phyloP scores from a whole-genome alignment of 92 coral and sea anemone species.

The Paragorgia papillata region DNA sequence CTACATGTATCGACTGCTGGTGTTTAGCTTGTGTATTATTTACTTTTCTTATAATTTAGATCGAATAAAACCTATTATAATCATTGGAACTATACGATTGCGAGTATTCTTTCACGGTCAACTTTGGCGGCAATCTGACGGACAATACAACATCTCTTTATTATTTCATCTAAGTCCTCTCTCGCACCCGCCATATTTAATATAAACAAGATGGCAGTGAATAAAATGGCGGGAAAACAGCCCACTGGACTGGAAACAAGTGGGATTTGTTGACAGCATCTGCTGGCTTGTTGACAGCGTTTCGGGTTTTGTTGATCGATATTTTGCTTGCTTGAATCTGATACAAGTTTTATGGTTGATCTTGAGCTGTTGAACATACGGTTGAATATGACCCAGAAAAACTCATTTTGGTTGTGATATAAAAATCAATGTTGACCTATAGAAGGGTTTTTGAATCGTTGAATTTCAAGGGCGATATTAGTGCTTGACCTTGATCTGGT shows the following conservation, averaged over 20 bases:
- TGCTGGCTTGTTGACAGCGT: too few species aligned
- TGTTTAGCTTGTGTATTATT: too few species aligned
- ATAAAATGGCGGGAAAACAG: slow-evolving; percentile 12
- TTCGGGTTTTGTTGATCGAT: too few species aligned
- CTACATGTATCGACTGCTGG: too few species aligned
- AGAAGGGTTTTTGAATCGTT: background rate
- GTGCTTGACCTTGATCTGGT: slow-evolving; percentile 5
- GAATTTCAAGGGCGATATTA: background rate
- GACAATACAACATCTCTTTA: background rate
- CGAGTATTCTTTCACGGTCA: too few species aligned
- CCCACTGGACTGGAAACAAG: background rate
- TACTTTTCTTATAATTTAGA: too few species aligned
- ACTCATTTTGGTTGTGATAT: background rate
- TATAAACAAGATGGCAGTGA: too few species aligned
- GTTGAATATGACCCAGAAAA: background rate
- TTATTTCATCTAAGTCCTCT: slow-evolving; percentile 3
- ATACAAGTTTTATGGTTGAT: slow-evolving; percentile 12
- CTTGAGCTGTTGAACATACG: slow-evolving; percentile 13
- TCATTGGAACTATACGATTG: too few species aligned
- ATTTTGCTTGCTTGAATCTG: slow-evolving; percentile 30
- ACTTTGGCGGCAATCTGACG: too few species aligned
- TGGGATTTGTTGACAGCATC: slow-evolving; percentile 20
- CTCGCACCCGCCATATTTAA: slow-evolving; percentile 10
- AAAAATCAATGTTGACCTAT: too few species aligned
- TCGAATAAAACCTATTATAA: too few species aligned